Evolutionary conservation across 2,797 vertebrate genomes (phyloP).

Genomic region (Lithobates pipiens): DNA sequence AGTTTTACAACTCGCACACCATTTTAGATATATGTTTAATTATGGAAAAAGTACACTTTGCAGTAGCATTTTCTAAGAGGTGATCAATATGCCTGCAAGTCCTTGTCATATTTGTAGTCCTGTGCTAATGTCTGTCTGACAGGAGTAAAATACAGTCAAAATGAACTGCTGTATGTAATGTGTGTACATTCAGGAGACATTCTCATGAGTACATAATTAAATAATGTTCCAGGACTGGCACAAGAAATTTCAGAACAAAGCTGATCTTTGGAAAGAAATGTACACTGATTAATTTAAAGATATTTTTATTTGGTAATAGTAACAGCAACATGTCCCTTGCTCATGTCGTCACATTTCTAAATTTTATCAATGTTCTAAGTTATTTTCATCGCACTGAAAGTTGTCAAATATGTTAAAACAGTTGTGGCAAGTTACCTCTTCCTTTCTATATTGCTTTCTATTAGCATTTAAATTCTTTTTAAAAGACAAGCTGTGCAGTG

Average conservation of each 20-base stretch:
- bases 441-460: background rate
- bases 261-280: background rate
- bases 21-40: constrained; percentile 12
- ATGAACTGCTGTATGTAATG: constrained; percentile 59
- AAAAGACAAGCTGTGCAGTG: constrained; percentile 31
- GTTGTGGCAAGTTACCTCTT: background rate
- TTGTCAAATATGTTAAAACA: constrained; percentile 23
- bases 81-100: constrained; percentile 57
- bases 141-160: constrained; percentile 58
- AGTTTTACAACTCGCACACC: background rate
- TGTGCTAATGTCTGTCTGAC: constrained; percentile 38
- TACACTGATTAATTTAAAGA: background rate
- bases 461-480: constrained; percentile 46
- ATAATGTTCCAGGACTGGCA: background rate
- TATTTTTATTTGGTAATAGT: background rate
- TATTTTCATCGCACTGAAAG: background rate
- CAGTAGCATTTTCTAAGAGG: constrained; percentile 57
- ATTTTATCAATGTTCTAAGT: background rate
- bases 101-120: constrained; percentile 64
- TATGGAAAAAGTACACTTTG: constrained; percentile 10
- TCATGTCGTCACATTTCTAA: background rate
- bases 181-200: constrained; percentile 17
- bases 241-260: background rate
- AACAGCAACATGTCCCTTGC: background rate
- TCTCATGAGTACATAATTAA: constrained; percentile 1